Base-by-base conservation (phyloP, 2,113 vertebrate genomes). In the Phoxinus phoxinus region DNA sequence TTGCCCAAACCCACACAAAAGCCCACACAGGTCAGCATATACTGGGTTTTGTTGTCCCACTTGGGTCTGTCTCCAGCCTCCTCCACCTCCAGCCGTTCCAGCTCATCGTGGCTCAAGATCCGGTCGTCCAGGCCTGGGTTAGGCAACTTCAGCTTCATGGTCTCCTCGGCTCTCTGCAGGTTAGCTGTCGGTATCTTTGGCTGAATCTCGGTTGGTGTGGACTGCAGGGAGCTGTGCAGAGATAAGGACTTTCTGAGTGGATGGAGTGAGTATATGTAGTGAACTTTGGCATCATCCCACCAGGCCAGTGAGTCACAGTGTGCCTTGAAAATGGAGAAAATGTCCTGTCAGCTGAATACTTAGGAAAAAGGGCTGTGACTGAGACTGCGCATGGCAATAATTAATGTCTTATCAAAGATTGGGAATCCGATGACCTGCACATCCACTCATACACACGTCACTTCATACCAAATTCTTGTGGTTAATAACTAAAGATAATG, bases 1-100 rank as follows among this genome's bases (percentile, higher is more conserved):
- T 98, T 97, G 90, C 96, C 96, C 3, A 97, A 94, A 23, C 97
- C 97, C 85, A 98, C 96, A 65, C 96, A 98, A 91, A 98, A 97
- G 61, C 96, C 97, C 87, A 98, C 90, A 1, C 96, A 98, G 0
- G 96, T 98, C 91, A 99, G 92, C 96, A 97, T 97, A 81, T 97
- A 98, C 90, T 97, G 96, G 0, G 95, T 84, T 89, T 98, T 98
- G 94, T 97, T 98, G 90, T 98, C 96, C 97, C 97, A 98, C 93
- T 97, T 94, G 21, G 96, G 97, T 91, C 96, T 93, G 4, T 95
- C 93, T 73, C 88, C 91, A 59, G 94, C 94, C 86, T 97, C 96
- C 88, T 96, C 91, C 73, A 90, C 51, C 89, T 99, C 97, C 48
- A 96, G 74, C 75, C 61, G 77, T 27, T 97, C 96, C 89, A 99